phyloP scores from a whole-genome alignment of 1,140 invertebrate species.

The Oryctes rhinoceros region DNA sequence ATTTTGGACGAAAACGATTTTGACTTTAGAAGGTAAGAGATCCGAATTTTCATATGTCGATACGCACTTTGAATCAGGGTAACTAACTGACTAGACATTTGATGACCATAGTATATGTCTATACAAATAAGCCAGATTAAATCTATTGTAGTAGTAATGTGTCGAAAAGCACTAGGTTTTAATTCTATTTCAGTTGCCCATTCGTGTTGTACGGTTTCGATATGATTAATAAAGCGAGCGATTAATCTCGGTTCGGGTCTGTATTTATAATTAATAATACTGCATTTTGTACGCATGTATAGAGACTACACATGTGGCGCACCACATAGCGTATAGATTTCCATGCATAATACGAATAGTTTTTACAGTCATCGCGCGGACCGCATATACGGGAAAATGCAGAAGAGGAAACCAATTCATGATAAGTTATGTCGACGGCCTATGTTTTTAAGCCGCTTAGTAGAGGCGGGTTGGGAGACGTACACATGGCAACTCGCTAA shows the following conservation, averaged over 20 bases:
- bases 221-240: slow-evolving; percentile 9
- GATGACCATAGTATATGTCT: no score
- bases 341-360: not conserved
- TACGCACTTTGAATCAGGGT: no score
- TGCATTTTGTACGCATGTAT: not conserved
- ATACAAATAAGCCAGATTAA: no score
- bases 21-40: no score
- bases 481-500: slow-evolving; percentile 51
- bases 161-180: not conserved
- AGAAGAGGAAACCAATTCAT: slow-evolving; percentile 47
- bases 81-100: no score
- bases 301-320: no score
- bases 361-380: slow-evolving; percentile 19
- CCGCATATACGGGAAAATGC: slow-evolving; percentile 18
- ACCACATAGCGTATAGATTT: not conserved
- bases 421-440: slow-evolving; percentile 50
- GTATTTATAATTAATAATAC: slow-evolving; percentile 24
- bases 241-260: slow-evolving; percentile 23
- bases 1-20: no score
- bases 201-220: not conserved
- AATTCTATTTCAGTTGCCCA: not conserved
- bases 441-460: slow-evolving; percentile 53
- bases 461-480: slow-evolving; percentile 44
- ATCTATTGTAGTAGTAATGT: no score
- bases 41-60: no score